Percentiles rank a stretch among this genome's conserved stretches.
These are phyloP conservation scores for Drosophila subsilvestris DNA, from an alignment of 2,888 invertebrate species.

Conservation along the genomic window DNA sequence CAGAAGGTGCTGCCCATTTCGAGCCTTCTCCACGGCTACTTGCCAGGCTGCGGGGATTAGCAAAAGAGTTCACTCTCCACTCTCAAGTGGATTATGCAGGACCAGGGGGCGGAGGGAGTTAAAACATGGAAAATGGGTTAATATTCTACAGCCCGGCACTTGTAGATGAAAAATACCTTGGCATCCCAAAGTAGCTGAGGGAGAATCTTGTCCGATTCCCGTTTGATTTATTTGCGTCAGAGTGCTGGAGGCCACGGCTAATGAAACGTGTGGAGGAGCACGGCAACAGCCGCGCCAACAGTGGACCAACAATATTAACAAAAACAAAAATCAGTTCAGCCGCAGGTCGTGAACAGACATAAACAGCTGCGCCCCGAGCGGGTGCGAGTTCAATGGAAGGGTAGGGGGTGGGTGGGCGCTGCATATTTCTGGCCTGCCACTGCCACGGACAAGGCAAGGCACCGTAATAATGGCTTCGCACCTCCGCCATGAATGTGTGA, in stretches of 20 bases:
- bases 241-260: conserved; percentile 47
- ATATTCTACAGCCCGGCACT: not conserved
- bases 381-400: conserved; percentile 32
- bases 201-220: conserved; percentile 9
- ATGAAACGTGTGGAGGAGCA: conserved; percentile 46
- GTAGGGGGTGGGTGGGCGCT: not conserved
- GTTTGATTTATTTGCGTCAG: conserved; percentile 56
- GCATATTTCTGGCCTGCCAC: conserved; percentile 5
- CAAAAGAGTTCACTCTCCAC: conserved; percentile 27
- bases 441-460: conserved; percentile 20
- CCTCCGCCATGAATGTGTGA: not conserved
- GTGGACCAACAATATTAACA: conserved; percentile 32
- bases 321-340: conserved; percentile 27
- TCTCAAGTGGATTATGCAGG: conserved; percentile 58
- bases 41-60: conserved; percentile 21
- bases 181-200: conserved; percentile 13
- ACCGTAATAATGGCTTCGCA: conserved; percentile 17
- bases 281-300: conserved; percentile 20
- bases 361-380: conserved; percentile 54
- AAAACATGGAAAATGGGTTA: conserved; percentile 1
- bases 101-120: not conserved
- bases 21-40: not conserved
- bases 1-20: conserved; percentile 58
- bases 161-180: not conserved
- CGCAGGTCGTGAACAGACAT: conserved; percentile 40